phyloP scores from a whole-genome alignment of 2,113 vertebrate species.

The Atractosteus spatula region DNA sequence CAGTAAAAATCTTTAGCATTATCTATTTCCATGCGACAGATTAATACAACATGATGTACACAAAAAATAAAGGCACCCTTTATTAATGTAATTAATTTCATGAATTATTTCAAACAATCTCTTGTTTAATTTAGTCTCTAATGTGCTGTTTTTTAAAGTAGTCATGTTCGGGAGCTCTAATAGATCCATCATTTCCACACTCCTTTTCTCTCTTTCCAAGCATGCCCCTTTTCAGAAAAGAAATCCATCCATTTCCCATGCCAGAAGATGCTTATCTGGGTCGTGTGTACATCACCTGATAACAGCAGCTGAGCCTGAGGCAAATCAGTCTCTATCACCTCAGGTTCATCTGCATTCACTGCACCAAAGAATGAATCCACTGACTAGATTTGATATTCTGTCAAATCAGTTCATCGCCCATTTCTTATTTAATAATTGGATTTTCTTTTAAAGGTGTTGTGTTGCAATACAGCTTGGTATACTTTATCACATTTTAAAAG shows the following conservation, averaged over 20 bases:
- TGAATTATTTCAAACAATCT: too few relatives aligned
- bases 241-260: background rate
- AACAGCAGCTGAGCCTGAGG: background rate
- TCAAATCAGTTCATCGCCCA: background rate
- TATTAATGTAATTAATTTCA: too few relatives aligned
- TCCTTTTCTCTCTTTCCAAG: background rate
- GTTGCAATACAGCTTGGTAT: background rate
- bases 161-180: too few relatives aligned
- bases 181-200: background rate
- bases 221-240: background rate
- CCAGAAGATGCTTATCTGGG: background rate
- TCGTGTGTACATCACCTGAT: conserved; percentile 6
- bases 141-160: too few relatives aligned
- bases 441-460: background rate
- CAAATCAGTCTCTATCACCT: background rate
- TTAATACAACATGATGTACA: too few relatives aligned
- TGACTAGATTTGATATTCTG: conserved; percentile 8
- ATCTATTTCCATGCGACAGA: too few relatives aligned
- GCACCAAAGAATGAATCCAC: background rate
- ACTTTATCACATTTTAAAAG: conserved; percentile 9
- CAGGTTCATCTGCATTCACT: background rate
- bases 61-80: too few relatives aligned
- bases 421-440: conserved; percentile 10
- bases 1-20: too few relatives aligned
- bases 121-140: too few relatives aligned